Conservation (phyloP, 2,113 vertebrate species). For the Serilophus lunatus region DNA sequence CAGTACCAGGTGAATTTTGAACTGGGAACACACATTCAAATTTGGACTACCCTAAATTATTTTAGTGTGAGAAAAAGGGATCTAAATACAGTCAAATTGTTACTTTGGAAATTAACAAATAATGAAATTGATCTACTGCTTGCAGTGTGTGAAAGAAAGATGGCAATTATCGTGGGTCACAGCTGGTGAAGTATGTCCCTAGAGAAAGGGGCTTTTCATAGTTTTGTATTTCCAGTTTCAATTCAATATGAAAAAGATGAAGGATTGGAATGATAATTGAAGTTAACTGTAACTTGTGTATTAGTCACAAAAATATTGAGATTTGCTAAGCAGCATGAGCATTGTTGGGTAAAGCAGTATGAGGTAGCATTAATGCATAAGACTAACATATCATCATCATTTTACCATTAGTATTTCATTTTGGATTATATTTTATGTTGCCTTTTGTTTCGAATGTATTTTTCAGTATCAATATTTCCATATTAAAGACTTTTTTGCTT, state of each 20-base stretch:
- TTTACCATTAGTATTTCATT: slow-evolving; percentile 39
- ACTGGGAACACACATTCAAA: neutral
- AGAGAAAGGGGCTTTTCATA: neutral
- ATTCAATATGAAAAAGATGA: neutral
- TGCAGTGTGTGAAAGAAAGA: neutral
- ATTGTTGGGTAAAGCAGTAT: slow-evolving; percentile 37
- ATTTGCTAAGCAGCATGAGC: neutral
- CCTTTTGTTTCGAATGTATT: neutral
- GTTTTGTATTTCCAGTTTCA: neutral
- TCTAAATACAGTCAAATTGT: neutral
- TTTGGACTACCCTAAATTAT: neutral
- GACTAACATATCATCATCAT: slow-evolving; percentile 33
- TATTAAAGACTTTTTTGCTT: neutral
- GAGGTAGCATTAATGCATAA: slow-evolving; percentile 13
- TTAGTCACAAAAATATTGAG: neutral
- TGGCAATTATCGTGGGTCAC: neutral
- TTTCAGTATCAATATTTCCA: neutral
- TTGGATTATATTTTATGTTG: slow-evolving; percentile 32
- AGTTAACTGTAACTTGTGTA: neutral
- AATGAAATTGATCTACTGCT: neutral
- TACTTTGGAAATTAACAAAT: neutral
- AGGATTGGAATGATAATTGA: neutral
- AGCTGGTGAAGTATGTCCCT: neutral
- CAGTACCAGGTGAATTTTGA: neutral
- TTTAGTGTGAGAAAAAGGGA: neutral